phyloP scores from a whole-genome alignment of 1,140 invertebrate species.

The Nilaparvata lugens region DNA sequence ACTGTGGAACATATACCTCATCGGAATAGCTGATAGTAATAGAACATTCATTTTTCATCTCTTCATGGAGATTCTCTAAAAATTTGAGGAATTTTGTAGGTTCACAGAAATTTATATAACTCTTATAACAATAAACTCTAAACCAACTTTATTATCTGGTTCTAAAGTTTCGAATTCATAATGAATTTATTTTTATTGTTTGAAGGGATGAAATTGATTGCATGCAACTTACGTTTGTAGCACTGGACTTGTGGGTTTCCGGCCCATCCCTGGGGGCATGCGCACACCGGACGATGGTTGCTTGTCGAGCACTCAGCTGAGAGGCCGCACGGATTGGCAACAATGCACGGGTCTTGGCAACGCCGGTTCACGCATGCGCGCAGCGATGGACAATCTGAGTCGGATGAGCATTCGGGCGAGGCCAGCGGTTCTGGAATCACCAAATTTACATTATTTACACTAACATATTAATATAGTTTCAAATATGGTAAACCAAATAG shows the following conservation, averaged over 20 bases:
- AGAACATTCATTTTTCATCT: no score
- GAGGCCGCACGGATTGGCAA: constrained; percentile 65
- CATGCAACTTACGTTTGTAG: constrained; percentile 65
- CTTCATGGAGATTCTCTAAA: no score
- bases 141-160: not conserved
- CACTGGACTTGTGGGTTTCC: constrained; percentile 79
- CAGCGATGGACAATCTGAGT: constrained; percentile 61
- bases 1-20: no score
- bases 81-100: no score
- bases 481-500: no score
- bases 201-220: no score
- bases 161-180: constrained; percentile 5
- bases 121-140: not conserved
- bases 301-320: constrained; percentile 65
- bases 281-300: constrained; percentile 66
- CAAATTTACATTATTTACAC: constrained; percentile 6
- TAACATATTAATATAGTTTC: no score
- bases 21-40: no score
- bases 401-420: constrained; percentile 54
- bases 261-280: constrained; percentile 71
- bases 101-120: no score
- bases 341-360: constrained; percentile 69
- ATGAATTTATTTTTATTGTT: no score
- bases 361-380: constrained; percentile 66
- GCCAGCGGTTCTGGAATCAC: constrained; percentile 36